Conservation (phyloP, 2,113 vertebrate species). For the Aramus guarauna region DNA sequence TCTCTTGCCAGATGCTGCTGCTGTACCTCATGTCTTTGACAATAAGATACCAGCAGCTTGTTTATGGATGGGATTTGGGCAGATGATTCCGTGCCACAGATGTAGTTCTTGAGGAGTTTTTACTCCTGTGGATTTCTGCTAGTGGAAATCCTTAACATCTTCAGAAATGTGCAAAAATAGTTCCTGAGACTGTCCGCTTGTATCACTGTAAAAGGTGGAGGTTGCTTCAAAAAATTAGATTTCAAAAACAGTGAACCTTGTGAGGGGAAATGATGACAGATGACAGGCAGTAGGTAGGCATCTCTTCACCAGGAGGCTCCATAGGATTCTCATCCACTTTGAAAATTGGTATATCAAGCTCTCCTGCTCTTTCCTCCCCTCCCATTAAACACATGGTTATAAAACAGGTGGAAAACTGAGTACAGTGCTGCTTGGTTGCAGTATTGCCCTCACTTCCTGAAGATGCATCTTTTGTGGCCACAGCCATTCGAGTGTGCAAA, state of each 20-base stretch:
- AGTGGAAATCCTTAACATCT: background rate
- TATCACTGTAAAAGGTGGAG: background rate
- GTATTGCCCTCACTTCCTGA: background rate
- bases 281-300: background rate
- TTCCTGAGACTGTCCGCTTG: background rate
- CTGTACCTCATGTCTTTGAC: background rate
- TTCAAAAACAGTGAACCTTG: background rate
- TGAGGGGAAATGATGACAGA: background rate
- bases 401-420: background rate
- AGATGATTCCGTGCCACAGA: accelerated
- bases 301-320: background rate
- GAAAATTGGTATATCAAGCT: accelerated
- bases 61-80: background rate
- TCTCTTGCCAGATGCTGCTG: background rate
- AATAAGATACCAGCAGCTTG: background rate
- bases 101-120: background rate
- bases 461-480: background rate
- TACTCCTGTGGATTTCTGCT: background rate
- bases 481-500: background rate
- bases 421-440: background rate
- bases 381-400: background rate
- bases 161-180: background rate
- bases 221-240: background rate
- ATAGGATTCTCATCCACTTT: background rate
- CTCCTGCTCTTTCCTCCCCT: background rate